These are phyloP conservation scores for Rotaria magnacalcarata DNA, from an alignment of 2,888 invertebrate genomes.

Conservation along the genomic window DNA sequence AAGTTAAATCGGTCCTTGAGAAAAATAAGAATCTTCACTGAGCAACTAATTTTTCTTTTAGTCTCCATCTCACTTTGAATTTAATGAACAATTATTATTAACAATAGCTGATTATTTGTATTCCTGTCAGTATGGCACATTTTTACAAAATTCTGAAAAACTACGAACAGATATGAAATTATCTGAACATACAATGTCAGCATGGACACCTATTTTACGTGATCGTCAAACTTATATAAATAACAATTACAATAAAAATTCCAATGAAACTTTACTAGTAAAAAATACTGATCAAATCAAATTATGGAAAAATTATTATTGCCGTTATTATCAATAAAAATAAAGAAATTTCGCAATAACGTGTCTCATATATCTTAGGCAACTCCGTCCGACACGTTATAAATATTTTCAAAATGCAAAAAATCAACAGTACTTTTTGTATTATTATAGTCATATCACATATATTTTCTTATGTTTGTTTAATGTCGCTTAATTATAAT, in stretches of 20 bases:
- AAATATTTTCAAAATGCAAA: not conserved
- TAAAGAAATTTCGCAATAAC: too few species aligned
- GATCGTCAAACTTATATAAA: not conserved
- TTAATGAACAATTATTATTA: conserved; percentile 44
- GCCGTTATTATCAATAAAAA: not conserved
- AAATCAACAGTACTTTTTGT: not conserved
- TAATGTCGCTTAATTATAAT: not conserved
- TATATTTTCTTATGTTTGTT: not conserved
- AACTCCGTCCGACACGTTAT: too few species aligned
- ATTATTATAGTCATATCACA: not conserved
- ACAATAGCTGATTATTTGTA: conserved; percentile 43
- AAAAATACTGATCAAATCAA: not conserved
- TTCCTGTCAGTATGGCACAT: conserved; percentile 45
- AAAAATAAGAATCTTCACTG: too few species aligned
- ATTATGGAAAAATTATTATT: conserved; percentile 36
- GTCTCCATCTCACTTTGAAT: conserved; percentile 38
- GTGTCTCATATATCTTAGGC: too few species aligned
- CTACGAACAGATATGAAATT: not conserved
- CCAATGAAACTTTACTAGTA: not conserved
- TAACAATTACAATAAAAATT: not conserved
- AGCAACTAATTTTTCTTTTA: not conserved
- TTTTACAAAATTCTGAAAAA: conserved; percentile 41
- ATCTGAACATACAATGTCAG: not conserved
- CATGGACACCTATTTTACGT: not conserved
- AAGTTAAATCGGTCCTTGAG: too few species aligned